Percentiles rank a stretch among this genome's conserved stretches.
Evolutionary conservation across 2,113 vertebrate species (phyloP).

Genomic region (Struthidea cinerea): DNA sequence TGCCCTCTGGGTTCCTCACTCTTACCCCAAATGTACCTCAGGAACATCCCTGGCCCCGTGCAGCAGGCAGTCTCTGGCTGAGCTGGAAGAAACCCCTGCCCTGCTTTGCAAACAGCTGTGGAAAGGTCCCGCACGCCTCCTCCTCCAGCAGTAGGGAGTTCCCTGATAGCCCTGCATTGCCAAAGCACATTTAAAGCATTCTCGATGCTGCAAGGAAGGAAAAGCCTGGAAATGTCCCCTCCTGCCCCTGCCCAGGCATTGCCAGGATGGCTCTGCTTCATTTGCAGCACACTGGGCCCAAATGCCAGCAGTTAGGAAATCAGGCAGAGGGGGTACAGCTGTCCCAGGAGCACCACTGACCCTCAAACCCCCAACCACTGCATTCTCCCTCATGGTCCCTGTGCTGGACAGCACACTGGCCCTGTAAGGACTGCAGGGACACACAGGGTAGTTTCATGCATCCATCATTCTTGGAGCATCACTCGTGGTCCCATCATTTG

Average conservation of each 20-base stretch:
- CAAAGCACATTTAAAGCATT: background rate
- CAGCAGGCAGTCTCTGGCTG: background rate
- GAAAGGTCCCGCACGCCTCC: background rate
- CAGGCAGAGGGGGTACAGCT: background rate
- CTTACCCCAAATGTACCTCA: background rate
- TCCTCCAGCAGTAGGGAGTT: background rate
- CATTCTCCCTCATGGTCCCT: background rate
- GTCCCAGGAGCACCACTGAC: background rate
- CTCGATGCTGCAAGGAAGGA: background rate
- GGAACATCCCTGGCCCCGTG: fast-evolving
- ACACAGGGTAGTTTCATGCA: background rate
- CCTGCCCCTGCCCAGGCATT: background rate
- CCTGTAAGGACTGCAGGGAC: background rate
- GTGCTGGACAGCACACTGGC: background rate
- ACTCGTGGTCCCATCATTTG: background rate
- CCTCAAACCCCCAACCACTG: background rate
- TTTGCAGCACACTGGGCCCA: background rate
- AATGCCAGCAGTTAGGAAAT: background rate
- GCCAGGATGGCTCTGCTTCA: background rate
- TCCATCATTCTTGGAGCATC: background rate
- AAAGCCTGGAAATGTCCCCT: background rate
- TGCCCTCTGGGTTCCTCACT: background rate
- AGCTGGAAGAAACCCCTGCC: background rate
- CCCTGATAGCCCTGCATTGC: background rate
- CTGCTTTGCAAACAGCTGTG: background rate